Conservation (phyloP, 2,888 invertebrate genomes). For the Frankliniella intonsa region DNA sequence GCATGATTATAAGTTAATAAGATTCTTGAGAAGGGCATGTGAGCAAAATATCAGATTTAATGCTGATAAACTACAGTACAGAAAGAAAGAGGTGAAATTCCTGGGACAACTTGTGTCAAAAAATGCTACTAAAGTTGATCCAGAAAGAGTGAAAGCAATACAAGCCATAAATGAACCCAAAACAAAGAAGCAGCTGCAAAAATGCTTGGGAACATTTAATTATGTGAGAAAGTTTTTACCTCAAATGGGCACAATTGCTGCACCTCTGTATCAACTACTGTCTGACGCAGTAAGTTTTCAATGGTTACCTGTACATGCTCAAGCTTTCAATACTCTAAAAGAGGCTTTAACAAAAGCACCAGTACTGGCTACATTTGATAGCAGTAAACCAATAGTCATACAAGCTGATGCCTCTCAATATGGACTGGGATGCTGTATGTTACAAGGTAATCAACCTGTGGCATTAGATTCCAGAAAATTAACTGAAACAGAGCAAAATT, state of each 20-base stretch:
- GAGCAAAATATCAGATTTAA: too few relatives aligned
- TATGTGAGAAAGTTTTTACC: too few relatives aligned
- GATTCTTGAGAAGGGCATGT: too few relatives aligned
- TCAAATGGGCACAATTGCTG: not conserved
- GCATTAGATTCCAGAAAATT: slow-evolving; percentile 32
- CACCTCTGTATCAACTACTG: slow-evolving; percentile 25
- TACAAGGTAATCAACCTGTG: slow-evolving; percentile 33
- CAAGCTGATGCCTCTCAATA: slow-evolving; percentile 33
- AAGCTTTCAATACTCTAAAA: slow-evolving; percentile 21
- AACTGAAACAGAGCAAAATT: slow-evolving; percentile 30
- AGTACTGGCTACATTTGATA: slow-evolving; percentile 31
- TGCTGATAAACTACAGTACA: too few relatives aligned
- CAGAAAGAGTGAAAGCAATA: too few relatives aligned
- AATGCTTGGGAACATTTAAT: not conserved
- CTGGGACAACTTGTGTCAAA: too few relatives aligned
- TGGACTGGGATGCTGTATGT: slow-evolving; percentile 30
- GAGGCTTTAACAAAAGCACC: too few relatives aligned
- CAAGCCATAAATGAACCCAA: too few relatives aligned
- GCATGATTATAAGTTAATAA: too few relatives aligned
- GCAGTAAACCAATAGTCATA: slow-evolving; percentile 29
- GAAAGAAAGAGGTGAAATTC: too few relatives aligned
- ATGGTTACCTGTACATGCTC: slow-evolving; percentile 16
- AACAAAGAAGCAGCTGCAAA: too few relatives aligned
- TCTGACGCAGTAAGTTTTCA: slow-evolving; percentile 14
- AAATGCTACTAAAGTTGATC: too few relatives aligned